Evolutionary conservation across 2,888 invertebrate species (phyloP).

Genomic region (Leptinotarsa rubiginosa): DNA sequence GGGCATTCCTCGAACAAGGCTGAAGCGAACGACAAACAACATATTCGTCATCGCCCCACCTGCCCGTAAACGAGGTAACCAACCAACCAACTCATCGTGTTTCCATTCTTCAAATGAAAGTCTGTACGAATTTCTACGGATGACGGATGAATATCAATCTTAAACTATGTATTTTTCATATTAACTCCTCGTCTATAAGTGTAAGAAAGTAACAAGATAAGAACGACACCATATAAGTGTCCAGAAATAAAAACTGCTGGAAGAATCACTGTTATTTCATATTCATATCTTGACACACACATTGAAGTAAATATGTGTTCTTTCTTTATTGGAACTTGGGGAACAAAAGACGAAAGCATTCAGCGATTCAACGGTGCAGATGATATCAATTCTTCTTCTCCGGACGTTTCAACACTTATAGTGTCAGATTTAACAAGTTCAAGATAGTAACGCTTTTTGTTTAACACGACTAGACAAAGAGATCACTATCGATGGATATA

Average conservation of each 20-base stretch:
- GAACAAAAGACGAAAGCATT: conserved; percentile 5
- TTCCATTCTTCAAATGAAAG: too few species aligned
- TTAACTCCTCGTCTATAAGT: neutral
- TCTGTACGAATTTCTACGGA: too few species aligned
- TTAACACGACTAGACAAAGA: neutral
- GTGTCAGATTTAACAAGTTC: conserved; percentile 14
- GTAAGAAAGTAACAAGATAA: neutral
- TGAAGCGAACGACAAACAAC: too few species aligned
- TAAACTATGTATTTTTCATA: too few species aligned
- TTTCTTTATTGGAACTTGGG: neutral
- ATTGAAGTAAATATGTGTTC: neutral
- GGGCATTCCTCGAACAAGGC: too few species aligned
- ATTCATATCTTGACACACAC: neutral
- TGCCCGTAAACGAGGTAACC: too few species aligned
- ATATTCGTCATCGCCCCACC: too few species aligned
- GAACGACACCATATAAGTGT: neutral
- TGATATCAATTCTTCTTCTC: conserved; percentile 7
- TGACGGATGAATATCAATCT: too few species aligned
- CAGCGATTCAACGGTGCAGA: conserved; percentile 1
- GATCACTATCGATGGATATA: conserved; percentile 3
- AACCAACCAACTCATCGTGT: too few species aligned
- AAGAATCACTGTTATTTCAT: conserved; percentile 8
- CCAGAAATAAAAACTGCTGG: neutral
- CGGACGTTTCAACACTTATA: neutral
- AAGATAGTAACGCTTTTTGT: neutral